Evolutionary conservation across 2,888 invertebrate genomes (phyloP).

Genomic region (Diplazon laetatorius): DNA sequence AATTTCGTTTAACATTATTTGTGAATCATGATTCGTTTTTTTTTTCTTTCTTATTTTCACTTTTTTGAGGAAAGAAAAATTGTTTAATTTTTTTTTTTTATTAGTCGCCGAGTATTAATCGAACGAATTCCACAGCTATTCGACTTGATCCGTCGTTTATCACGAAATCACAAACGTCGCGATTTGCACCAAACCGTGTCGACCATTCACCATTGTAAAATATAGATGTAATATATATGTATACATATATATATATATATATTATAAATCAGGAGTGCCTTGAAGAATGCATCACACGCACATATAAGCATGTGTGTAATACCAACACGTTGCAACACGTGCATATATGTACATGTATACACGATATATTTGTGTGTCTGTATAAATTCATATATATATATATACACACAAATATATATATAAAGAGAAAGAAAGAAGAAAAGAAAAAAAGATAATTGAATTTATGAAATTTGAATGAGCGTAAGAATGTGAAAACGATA

Average conservation of each 20-base stretch:
- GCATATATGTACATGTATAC: too few species aligned
- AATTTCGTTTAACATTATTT: too few species aligned
- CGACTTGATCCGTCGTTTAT: slow-evolving; percentile 34
- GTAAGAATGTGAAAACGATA: slow-evolving; percentile 35
- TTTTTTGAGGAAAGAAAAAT: not conserved
- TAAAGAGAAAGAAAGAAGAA: slow-evolving; percentile 68
- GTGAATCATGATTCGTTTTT: too few species aligned
- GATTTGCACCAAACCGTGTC: slow-evolving; percentile 60
- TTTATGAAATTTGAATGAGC: slow-evolving; percentile 59
- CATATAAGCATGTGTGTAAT: slow-evolving; percentile 75
- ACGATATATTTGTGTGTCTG: too few species aligned
- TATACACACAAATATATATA: slow-evolving; percentile 65
- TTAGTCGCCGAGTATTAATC: slow-evolving; percentile 11
- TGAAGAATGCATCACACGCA: slow-evolving; percentile 80
- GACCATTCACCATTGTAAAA: slow-evolving; percentile 67
- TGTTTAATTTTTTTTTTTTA: too few species aligned
- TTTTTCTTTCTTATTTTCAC: too few species aligned
- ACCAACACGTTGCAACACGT: slow-evolving; percentile 16
- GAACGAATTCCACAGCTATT: slow-evolving; percentile 34
- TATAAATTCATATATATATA: slow-evolving; percentile 67
- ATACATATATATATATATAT: slow-evolving; percentile 68
- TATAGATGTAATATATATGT: slow-evolving; percentile 67
- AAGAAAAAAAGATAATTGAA: too few species aligned
- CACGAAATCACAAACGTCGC: slow-evolving; percentile 5
- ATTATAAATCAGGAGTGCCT: slow-evolving; percentile 81